Conservation (phyloP, 2,797 vertebrate genomes). For the Hipposideros larvatus region DNA sequence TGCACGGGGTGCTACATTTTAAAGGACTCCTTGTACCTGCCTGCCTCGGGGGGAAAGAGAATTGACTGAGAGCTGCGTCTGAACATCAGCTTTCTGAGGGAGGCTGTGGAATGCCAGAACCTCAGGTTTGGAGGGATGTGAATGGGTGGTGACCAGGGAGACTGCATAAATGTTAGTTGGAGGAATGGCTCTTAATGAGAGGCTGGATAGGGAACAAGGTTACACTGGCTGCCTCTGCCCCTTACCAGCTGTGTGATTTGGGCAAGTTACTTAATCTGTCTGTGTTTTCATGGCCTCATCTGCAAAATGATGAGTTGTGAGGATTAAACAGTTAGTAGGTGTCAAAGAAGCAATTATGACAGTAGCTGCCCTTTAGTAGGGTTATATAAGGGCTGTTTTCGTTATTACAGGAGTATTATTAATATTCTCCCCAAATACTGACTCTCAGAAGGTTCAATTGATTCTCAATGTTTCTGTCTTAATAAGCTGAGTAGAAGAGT, state of each 20-base stretch:
- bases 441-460: background rate
- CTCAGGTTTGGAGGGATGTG: background rate
- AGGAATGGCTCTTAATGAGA: background rate
- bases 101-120: background rate
- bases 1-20: background rate
- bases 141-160: background rate
- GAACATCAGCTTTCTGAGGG: background rate
- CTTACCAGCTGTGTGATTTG: background rate
- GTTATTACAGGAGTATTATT: background rate
- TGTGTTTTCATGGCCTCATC: background rate
- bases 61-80: background rate
- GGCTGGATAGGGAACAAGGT: too few species aligned
- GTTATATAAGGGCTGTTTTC: background rate
- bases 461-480: background rate
- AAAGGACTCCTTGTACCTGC: background rate
- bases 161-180: background rate
- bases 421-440: background rate
- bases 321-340: background rate
- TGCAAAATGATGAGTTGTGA: background rate
- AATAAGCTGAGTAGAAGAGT: background rate
- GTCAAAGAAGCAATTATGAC: background rate
- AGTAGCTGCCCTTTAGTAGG: background rate
- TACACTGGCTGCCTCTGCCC: background rate
- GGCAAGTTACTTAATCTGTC: background rate
- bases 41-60: accelerated